Conservation (phyloP, 1,140 invertebrate species). For the Hermatobates lingyangjiaoensis region DNA sequence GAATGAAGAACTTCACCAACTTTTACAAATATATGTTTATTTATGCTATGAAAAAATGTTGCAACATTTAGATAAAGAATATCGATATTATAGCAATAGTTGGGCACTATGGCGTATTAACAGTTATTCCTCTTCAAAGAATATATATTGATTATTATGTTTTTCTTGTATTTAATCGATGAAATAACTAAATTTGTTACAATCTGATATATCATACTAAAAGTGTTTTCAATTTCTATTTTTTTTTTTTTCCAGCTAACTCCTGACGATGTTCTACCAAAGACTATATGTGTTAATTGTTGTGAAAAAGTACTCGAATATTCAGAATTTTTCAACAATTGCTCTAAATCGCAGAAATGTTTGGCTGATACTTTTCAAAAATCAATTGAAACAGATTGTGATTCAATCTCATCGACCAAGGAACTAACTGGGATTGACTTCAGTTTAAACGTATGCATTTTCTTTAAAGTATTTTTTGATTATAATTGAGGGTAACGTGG, state of each 20-base stretch:
- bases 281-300: slow-evolving; percentile 17
- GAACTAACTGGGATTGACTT: neutral
- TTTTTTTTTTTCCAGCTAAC: slow-evolving; percentile 12
- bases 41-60: too few species aligned
- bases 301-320: slow-evolving; percentile 15
- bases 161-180: too few species aligned
- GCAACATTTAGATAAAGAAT: too few species aligned
- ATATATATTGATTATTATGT: too few species aligned
- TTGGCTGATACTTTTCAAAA: slow-evolving; percentile 8
- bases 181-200: too few species aligned
- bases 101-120: too few species aligned
- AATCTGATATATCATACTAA: too few species aligned
- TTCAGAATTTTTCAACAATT: slow-evolving; percentile 12
- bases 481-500: neutral
- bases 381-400: neutral
- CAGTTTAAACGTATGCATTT: neutral
- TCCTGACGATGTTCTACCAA: slow-evolving; percentile 16
- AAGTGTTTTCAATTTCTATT: neutral
- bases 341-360: slow-evolving; percentile 7
- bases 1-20: too few species aligned
- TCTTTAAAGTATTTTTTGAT: neutral
- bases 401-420: neutral
- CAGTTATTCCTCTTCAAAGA: too few species aligned
- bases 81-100: too few species aligned
- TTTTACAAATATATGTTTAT: too few species aligned